phyloP scores from a whole-genome alignment of 2,888 invertebrate species.

The Sthenelais limicola region DNA sequence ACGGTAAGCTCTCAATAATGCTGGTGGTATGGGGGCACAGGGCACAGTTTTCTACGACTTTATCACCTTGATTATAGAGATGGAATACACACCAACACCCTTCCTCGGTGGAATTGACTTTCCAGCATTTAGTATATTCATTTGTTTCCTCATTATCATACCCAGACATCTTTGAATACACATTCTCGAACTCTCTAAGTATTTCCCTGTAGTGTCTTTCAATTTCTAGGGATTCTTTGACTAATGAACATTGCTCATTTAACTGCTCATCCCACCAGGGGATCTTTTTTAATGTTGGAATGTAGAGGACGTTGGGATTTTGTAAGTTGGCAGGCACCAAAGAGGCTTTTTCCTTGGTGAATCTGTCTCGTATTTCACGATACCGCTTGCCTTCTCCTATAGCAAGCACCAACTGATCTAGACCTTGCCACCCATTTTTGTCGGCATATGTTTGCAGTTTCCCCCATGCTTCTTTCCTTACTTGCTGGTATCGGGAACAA shows the following conservation, averaged over 20 bases:
- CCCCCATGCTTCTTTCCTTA: conserved; percentile 40
- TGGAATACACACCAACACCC: conserved; percentile 65
- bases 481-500: conserved; percentile 53
- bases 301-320: conserved; percentile 24
- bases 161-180: background rate
- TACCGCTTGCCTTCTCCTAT: conserved; percentile 22
- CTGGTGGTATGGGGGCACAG: conserved; percentile 61
- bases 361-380: background rate
- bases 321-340: conserved; percentile 20
- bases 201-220: too few relatives aligned
- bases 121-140: conserved; percentile 54
- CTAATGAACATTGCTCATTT: too few relatives aligned
- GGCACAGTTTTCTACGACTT: conserved; percentile 54
- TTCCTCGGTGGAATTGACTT: conserved; percentile 58
- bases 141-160: background rate
- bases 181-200: background rate
- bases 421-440: conserved; percentile 2
- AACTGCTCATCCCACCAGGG: conserved; percentile 15
- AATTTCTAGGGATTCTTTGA: too few relatives aligned
- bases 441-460: conserved; percentile 35
- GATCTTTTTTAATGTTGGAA: background rate
- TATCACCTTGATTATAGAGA: conserved; percentile 65
- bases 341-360: background rate
- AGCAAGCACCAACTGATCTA: conserved; percentile 4
- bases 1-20: conserved; percentile 54